Base-by-base conservation (phyloP, 2,113 vertebrate genomes). In the Zootoca vivipara region DNA sequence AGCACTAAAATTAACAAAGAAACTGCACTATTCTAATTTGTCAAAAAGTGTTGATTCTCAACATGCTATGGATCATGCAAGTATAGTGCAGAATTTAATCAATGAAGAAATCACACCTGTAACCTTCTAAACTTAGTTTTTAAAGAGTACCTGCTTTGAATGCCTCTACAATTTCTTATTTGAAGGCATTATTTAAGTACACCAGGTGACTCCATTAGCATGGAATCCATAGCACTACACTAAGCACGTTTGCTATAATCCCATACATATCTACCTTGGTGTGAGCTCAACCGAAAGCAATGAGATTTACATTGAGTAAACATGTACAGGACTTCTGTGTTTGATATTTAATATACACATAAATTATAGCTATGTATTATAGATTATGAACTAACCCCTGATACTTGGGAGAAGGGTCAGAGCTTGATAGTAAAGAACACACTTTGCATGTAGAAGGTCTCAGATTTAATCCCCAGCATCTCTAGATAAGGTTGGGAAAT, bases 331-430 rank as follows among this genome's bases (percentile, higher is more conserved):
- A 62, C 18, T 4, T 15, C 58, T 18, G 18, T 62, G 58, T 62
- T 87, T 90, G 28, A 77, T 90, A 94, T 91, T 94, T 92, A 90
- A 93, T 83, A 95, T 24, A 85, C 86, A 91, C 93, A 78, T 70
- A 88, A 86, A 84, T 56, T 30, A 80, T 77, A 78, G 26, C 16
- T 58, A 10, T 46, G 67, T 28, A 69, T 78, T 70, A 26, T 12
- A 85, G 91, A 40, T n/a, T 93, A 52, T 92, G 91, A 95, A 93
- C 72, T 62, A 92, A 46, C 4, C n/a, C 56, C 42, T 78, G 35
- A 22, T 74, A 22, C 40, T 75, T 69, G n/a, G 46, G 81, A 4
- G 10, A 69, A 86, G 62, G 18, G 16, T 20, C 58, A 62, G 18
- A 62, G 58, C 18, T 62, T 20, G 13, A 20, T 62, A 20, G 58